Evolutionary conservation across 2,888 invertebrate species (phyloP), one percentile per base, ranked within the genome.

Genomic region (Agrilus cyanescens): DNA sequence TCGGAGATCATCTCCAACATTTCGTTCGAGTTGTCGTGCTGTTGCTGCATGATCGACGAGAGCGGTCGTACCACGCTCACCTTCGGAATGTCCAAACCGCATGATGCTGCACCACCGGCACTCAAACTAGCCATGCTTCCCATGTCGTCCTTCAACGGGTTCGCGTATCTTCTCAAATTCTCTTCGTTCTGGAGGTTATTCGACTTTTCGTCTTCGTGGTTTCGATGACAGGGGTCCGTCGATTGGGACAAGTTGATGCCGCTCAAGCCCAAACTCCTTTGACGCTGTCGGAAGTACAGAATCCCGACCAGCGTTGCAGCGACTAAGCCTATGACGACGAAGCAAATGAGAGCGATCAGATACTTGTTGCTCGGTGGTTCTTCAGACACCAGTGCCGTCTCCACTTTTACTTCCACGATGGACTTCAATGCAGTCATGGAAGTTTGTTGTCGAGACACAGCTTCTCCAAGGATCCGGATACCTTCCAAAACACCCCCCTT

Each of bases 111-210:
- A 25, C n/a, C n/a, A 12, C 53, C 61, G 33, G 66, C 64, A 45
- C 64, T 62, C 32, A 68, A 60, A 54, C 71, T 70, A 33, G 70
- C 68, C 46, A 68, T 62, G 46, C 69, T 70, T 44, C 74, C 70
- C 34, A 76, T 67, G 40, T 66, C 54, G 73, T 71, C 50, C 66
- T 73, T 47, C 62, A 69, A 48, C 66, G 66, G 66, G 52, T 66
- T 66, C 14, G 66, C 63, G 47, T 65, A 66, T 38, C 55, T 48
- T 40, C 89, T 75, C 45, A 91, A 71, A 62, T 89, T 90, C 66
- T 91, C 90, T 61, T 89, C 88, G 64, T 89, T 90, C 67, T 91
- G 90, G 45, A 88, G 67, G 65, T 91, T 91, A 65, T 91, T 91
- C 3, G 89, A 85, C 63, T 89, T 89, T 59, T 89, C 88, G 59